A percentile compares a stretch with the other conserved stretches of the same genome.
Evolutionary conservation across 2,797 vertebrate genomes (phyloP).

Genomic region (Hemibagrus guttatus): DNA sequence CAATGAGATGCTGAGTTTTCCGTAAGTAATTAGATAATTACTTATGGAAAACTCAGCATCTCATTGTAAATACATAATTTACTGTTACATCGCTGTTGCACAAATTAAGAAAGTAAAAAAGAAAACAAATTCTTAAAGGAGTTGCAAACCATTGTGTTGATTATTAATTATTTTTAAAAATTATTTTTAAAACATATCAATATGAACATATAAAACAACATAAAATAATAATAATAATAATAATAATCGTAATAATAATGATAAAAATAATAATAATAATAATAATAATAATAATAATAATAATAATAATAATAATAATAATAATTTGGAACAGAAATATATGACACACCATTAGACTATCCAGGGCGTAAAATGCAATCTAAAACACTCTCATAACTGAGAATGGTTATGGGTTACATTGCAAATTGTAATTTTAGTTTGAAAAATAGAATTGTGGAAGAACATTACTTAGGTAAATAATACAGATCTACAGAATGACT

Average conservation of each 20-base stretch:
- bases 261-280: too few species aligned
- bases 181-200: too few species aligned
- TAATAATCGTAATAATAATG: too few species aligned
- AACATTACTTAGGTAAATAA: neutral
- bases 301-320: too few species aligned
- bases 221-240: too few species aligned
- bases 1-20: too few species aligned
- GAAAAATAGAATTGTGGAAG: too few species aligned
- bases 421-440: neutral
- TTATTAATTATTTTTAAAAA: too few species aligned
- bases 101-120: neutral
- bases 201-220: too few species aligned
- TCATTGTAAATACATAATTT: neutral
- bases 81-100: neutral
- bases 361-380: neutral
- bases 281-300: neutral
- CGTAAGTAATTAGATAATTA: too few species aligned
- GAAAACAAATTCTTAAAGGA: neutral
- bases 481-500: neutral
- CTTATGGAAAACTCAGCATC: neutral
- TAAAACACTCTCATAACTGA: neutral
- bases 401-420: neutral
- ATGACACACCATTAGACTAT: neutral
- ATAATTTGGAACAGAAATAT: neutral
- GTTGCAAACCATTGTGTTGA: neutral